Conservation (phyloP, 2,797 vertebrate species). For the Melanotaenia maccullochi region DNA sequence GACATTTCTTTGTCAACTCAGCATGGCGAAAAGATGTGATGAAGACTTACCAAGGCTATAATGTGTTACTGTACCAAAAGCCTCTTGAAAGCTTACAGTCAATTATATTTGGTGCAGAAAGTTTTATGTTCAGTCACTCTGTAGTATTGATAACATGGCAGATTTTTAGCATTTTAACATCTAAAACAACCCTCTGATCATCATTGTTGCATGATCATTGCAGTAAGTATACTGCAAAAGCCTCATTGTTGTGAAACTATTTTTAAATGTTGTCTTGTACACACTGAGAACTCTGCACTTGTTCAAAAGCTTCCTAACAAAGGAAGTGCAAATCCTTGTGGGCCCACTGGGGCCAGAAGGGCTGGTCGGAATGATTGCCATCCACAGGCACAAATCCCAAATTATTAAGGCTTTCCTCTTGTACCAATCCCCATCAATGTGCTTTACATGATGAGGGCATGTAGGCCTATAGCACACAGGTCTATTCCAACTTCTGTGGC, state of each 20-base stretch:
- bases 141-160: background rate
- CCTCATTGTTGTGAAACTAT: background rate
- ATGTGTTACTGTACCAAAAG: background rate
- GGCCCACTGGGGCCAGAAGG: conserved; percentile 14
- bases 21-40: conserved; percentile 14
- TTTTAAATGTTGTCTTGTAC: background rate
- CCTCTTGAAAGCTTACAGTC: background rate
- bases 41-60: conserved; percentile 20
- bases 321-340: conserved; percentile 7
- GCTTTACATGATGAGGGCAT: conserved; percentile 58
- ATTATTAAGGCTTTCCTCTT: conserved; percentile 55
- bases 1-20: conserved; percentile 36
- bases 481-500: conserved; percentile 44
- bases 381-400: conserved; percentile 42
- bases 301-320: conserved; percentile 18
- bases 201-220: background rate
- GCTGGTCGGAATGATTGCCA: conserved; percentile 25
- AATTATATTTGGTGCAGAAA: background rate
- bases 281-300: background rate
- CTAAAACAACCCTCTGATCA: background rate
- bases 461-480: conserved; percentile 17
- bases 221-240: background rate
- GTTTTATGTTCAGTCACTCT: background rate
- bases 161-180: background rate
- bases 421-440: conserved; percentile 54